These are phyloP conservation scores for Cryptocephalus primarius DNA, from an alignment of 2,888 invertebrate genomes.

Conservation along the genomic window DNA sequence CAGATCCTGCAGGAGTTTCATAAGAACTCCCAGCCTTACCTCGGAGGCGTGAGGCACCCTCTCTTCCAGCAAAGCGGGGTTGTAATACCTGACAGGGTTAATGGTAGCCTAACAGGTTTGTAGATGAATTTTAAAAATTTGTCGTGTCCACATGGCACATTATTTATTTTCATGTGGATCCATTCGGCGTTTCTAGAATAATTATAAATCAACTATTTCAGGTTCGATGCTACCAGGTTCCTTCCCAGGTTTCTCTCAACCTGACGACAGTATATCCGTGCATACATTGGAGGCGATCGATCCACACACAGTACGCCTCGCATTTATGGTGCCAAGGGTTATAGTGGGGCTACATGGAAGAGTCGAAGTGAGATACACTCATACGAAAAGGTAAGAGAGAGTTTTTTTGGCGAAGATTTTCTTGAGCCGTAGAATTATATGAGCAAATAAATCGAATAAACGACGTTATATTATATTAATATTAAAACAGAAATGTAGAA, in stretches of 20 bases:
- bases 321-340: conserved; percentile 71
- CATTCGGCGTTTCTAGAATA: too few relatives aligned
- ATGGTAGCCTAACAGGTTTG: conserved; percentile 25
- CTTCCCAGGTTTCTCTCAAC: conserved; percentile 33
- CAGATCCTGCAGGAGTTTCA: conserved; percentile 33
- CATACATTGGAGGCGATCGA: conserved; percentile 61
- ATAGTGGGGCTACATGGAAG: conserved; percentile 79
- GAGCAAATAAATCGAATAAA: too few relatives aligned
- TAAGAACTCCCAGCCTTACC: conserved; percentile 20
- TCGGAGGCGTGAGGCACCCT: too few relatives aligned
- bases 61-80: conserved; percentile 23
- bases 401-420: too few relatives aligned
- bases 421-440: too few relatives aligned
- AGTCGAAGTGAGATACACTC: conserved; percentile 78
- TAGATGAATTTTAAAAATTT: too few relatives aligned
- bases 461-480: too few relatives aligned
- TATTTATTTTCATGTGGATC: too few relatives aligned
- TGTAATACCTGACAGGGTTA: conserved; percentile 20
- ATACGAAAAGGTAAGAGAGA: conserved; percentile 56
- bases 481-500: too few relatives aligned
- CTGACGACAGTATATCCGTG: conserved; percentile 42
- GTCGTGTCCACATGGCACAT: too few relatives aligned
- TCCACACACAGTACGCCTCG: conserved; percentile 66
- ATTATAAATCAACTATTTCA: too few relatives aligned
- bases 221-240: conserved; percentile 15